phyloP scores from a whole-genome alignment of 2,888 invertebrate species.

The Drosophila vallismaia region DNA sequence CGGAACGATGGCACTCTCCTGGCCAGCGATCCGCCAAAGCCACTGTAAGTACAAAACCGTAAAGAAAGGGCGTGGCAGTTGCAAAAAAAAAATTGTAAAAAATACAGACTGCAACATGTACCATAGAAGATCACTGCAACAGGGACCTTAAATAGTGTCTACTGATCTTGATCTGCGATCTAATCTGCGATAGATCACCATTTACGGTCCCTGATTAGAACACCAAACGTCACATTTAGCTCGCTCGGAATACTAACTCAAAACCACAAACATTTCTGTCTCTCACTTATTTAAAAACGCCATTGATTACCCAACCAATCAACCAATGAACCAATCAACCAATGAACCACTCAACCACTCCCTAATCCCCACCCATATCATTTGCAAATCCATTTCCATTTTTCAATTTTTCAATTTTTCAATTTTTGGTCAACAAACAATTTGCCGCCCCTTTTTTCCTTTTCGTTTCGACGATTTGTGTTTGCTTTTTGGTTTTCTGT shows the following conservation, averaged over 20 bases:
- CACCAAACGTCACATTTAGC: slow-evolving; percentile 12
- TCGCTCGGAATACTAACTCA: slow-evolving; percentile 33
- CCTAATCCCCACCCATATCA: slow-evolving; percentile 14
- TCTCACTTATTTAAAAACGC: slow-evolving; percentile 34
- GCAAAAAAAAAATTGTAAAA: slow-evolving; percentile 15
- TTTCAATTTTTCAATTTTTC: slow-evolving; percentile 6
- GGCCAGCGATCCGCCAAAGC: slow-evolving; percentile 98
- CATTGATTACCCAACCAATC: slow-evolving; percentile 22
- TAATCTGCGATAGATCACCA: background rate
- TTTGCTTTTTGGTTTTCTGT: slow-evolving; percentile 53
- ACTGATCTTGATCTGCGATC: no score
- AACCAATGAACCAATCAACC: background rate
- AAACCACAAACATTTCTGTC: slow-evolving; percentile 44
- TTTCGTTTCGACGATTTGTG: slow-evolving; percentile 42
- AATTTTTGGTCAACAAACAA: slow-evolving; percentile 26
- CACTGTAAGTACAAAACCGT: slow-evolving; percentile 89
- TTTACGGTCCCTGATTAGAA: slow-evolving; percentile 19
- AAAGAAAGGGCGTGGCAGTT: slow-evolving; percentile 47
- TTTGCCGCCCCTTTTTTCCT: slow-evolving; percentile 53
- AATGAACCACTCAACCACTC: background rate
- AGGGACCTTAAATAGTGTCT: slow-evolving; percentile 1
- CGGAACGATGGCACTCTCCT: slow-evolving; percentile 97
- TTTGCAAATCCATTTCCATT: slow-evolving; percentile 20
- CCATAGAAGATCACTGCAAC: no score
- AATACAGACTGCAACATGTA: slow-evolving; percentile 16